phyloP scores from a whole-genome alignment of 2,888 invertebrate genomes.

The Eilema depressum region DNA sequence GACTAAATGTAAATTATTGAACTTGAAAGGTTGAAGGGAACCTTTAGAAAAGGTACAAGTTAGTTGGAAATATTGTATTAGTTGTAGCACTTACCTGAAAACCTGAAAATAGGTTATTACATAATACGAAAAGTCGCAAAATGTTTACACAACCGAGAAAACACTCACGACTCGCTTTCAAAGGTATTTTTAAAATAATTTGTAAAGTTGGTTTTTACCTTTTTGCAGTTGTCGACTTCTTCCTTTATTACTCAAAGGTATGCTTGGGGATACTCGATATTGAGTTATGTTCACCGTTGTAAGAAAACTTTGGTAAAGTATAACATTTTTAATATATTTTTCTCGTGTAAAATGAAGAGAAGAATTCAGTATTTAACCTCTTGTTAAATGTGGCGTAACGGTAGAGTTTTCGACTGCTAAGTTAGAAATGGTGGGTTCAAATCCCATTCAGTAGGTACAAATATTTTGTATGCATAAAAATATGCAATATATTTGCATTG shows the following conservation, averaged over 20 bases:
- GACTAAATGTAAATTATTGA: too few relatives aligned
- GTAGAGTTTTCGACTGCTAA: too few relatives aligned
- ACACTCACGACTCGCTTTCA: conserved; percentile 3
- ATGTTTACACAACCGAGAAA: not conserved
- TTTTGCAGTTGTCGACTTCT: conserved; percentile 4
- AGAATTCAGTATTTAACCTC: conserved; percentile 16
- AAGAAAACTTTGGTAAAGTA: conserved; percentile 4
- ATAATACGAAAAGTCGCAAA: not conserved
- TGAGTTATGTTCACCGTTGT: conserved; percentile 1
- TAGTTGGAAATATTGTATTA: too few relatives aligned
- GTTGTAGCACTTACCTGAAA: not conserved
- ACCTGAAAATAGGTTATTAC: not conserved
- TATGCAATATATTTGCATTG: too few relatives aligned
- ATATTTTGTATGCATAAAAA: not conserved
- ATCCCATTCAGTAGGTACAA: too few relatives aligned
- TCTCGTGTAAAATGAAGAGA: not conserved
- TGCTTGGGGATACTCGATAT: conserved; percentile 4
- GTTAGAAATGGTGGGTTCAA: too few relatives aligned
- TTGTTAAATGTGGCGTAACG: too few relatives aligned
- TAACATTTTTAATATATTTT: conserved; percentile 1
- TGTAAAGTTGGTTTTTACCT: conserved; percentile 20
- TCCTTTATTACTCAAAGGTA: conserved; percentile 1
- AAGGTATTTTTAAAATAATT: not conserved
- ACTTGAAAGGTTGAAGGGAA: too few relatives aligned
- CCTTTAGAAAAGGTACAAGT: too few relatives aligned